phyloP scores from a whole-genome alignment of 2,113 vertebrate species.

The Illadopsis cleaveri region DNA sequence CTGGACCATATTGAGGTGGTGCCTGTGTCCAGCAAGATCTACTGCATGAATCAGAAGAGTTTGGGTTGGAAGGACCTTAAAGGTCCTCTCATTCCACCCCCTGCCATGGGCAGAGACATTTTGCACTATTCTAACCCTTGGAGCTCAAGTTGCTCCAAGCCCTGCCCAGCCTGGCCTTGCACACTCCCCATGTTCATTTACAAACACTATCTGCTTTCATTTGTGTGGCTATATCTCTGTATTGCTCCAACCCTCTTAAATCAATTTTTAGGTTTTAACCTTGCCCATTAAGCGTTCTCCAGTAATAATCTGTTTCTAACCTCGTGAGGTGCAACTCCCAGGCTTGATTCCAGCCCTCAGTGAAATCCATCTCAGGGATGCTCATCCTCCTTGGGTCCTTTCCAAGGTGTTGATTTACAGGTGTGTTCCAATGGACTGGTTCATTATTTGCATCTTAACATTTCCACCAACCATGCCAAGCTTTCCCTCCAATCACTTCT shows the following conservation, averaged over 20 bases:
- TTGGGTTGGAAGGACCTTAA: background rate
- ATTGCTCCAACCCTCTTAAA: background rate
- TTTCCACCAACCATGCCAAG: background rate
- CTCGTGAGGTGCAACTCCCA: background rate
- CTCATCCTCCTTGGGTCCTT: background rate
- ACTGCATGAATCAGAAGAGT: background rate
- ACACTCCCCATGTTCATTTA: background rate
- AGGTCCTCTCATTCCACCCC: too few relatives aligned
- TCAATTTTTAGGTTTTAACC: background rate
- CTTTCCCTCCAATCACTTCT: background rate
- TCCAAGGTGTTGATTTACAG: background rate
- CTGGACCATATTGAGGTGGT: background rate
- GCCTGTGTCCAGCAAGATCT: background rate
- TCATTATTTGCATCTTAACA: background rate
- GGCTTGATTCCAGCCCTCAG: background rate
- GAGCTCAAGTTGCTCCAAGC: background rate
- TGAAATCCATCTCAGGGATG: background rate
- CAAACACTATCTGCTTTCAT: background rate
- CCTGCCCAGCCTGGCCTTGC: background rate
- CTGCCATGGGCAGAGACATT: background rate
- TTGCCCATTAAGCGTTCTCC: background rate
- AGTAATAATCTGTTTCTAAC: background rate
- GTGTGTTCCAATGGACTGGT: background rate
- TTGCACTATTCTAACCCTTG: background rate
- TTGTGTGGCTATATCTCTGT: background rate